These are phyloP conservation scores for Porites divaricata DNA, from an alignment of 92 coral and sea anemone species.

Conservation along the genomic window DNA sequence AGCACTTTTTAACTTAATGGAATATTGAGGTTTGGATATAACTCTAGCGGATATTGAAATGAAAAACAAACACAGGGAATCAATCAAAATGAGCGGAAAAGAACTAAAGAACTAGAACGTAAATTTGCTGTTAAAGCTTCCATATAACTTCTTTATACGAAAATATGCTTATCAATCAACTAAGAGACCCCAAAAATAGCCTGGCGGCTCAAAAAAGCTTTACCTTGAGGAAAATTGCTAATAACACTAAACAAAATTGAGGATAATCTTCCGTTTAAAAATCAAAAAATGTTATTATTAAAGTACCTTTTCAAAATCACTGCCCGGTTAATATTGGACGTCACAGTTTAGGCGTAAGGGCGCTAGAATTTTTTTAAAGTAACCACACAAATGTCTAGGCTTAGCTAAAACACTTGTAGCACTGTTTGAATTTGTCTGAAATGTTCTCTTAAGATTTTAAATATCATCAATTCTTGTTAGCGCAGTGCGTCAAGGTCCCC, in stretches of 20 bases:
- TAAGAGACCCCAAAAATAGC: not conserved
- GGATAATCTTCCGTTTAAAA: not conserved
- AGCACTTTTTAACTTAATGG: slow-evolving; percentile 4
- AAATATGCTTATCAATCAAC: not conserved
- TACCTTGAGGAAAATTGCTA: not conserved
- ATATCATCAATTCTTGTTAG: not conserved
- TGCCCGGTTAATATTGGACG: not conserved
- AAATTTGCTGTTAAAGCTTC: slow-evolving; percentile 13
- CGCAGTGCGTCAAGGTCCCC: no score
- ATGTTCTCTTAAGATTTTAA: not conserved
- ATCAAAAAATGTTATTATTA: not conserved
- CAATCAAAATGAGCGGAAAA: slow-evolving; percentile 1
- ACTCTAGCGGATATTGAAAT: slow-evolving; percentile 23
- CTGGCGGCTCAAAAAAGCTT: slow-evolving; percentile 1
- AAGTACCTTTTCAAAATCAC: not conserved
- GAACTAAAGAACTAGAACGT: slow-evolving; percentile 1
- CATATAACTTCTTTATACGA: not conserved
- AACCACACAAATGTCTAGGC: not conserved
- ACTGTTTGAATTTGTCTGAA: not conserved
- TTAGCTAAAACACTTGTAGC: not conserved
- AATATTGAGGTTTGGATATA: not conserved
- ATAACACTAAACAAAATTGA: not conserved
- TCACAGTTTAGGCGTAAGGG: not conserved
- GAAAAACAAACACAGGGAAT: slow-evolving; percentile 16
- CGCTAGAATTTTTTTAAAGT: not conserved